Base-by-base conservation (phyloP, 2,888 invertebrate genomes). In the Drosophila mercatorum region DNA sequence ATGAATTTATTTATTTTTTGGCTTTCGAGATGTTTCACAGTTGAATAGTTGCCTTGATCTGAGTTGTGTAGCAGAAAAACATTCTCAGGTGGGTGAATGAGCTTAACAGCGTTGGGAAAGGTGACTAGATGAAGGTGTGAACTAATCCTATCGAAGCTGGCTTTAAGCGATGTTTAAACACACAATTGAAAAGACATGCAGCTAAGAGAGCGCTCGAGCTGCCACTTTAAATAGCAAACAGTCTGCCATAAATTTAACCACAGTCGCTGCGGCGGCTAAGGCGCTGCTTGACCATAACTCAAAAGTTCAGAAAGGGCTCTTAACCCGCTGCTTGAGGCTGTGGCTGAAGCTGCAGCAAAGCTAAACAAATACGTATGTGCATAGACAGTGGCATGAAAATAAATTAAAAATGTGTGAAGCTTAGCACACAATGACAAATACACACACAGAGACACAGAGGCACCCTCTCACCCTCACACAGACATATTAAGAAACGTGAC, bases 401-500 rank as follows among this genome's bases (percentile, higher is more conserved):
- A 83, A 86, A 83, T 86, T 83, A 86, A 86, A 83, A 83, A 80
- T 83, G 72, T 81, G 81, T 81, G 68, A 73, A 60, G 76, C 63
- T 69, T 62, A 70, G 60, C 56, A 66, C 67, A 67, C 49, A 66
- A 65, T 65, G 53, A 55, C 41, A 66, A 31, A 44, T n/a, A 66
- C 71, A 56, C 28, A 40, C 58, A 51, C 36, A 56, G 10, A 38
- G 52, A 56, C 62, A n/a, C n/a, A n/a, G n/a, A n/a, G n/a, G n/a
- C n/a, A n/a, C n/a, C n/a, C n/a, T n/a, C n/a, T n/a, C n/a, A 64
- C 71, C 47, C 31, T 12, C 55, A 14, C 53, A 26, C 26, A 69
- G 72, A 67, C 72, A 84, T 84, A 87, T 81, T 82, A 79, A 84
- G 80, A 73, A 79, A 84, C 87, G 83, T 84, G 84, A 88, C 86